Evolutionary conservation across 2,797 vertebrate species (phyloP), one percentile per base, ranked within the genome.

Genomic region (Scleropages formosus): DNA sequence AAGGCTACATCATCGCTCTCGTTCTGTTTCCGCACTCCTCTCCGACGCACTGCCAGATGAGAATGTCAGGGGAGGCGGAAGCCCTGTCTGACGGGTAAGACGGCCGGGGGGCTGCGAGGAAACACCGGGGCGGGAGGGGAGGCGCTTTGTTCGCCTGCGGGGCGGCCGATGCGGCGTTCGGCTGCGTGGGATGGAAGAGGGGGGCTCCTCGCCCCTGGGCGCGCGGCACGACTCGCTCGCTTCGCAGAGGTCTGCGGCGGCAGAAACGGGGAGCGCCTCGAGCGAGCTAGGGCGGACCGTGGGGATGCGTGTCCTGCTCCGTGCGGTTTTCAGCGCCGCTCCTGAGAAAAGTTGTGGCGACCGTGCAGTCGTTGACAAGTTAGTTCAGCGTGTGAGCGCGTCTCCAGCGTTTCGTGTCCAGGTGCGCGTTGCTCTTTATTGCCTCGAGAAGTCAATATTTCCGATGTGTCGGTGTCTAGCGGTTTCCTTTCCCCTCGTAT

Each of bases 51-150:
- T 80, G 75, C 83, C 87, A 88, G 78, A 91, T 92, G 90, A 91
- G 90, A 92, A 92, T 93, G 92, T 92, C 92, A 87, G 85, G 69
- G 84, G 89, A 86, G 79, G 89, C 89, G 81, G 85, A 86, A 80
- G 86, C 83, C 84, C 83, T 86, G 31, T 82, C 91, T 74, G 91
- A 91, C 10, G 90, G 92, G 92, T 93, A 90, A 92, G 91, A 39
- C 39, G 2, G 31, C 31, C 31, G 39, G 39, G 82, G 76, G 27
- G 4, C n/a, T 69, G 46, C 13, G 20, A 39, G 51, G 62, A 46
- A 16, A 68, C 27, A 22, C 18, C 13, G 8, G 4, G 9, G 46
- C 4, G 15, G 66, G 12, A 4, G 66, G 18, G 31, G 18, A 15
- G n/a, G 31, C 31, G 39, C 31, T 39, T 39, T 39, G 31, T 31